A percentile compares a stretch with the other conserved stretches of the same genome.
Conservation (phyloP, 1,140 invertebrate species). For the Plutomurus gul region DNA sequence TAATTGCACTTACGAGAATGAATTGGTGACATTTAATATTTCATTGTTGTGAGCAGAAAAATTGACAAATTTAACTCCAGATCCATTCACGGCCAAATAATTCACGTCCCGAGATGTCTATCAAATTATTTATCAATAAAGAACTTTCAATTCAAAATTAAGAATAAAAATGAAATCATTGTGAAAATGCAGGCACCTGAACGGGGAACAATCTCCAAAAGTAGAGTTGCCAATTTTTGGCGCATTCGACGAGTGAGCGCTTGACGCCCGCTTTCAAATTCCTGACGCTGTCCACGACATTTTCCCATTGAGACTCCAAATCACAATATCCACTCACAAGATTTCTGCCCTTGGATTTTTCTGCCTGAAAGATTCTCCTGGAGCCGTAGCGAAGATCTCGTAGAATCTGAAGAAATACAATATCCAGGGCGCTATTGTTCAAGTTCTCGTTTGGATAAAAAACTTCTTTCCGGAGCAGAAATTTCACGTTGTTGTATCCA, state of each 20-base stretch:
- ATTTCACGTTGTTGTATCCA: neutral
- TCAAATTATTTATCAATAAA: neutral
- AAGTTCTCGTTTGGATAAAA: conserved; percentile 20
- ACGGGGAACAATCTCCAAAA: conserved; percentile 1
- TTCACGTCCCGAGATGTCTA: conserved; percentile 41
- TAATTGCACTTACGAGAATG: neutral
- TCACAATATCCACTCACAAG: neutral
- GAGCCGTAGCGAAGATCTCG: neutral
- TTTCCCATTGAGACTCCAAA: neutral
- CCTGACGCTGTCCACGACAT: neutral
- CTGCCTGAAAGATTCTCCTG: neutral
- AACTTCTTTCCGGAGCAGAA: conserved; percentile 34
- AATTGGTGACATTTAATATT: neutral
- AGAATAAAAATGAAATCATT: neutral
- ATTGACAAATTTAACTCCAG: conserved; percentile 41
- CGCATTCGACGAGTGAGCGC: neutral
- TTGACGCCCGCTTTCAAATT: neutral
- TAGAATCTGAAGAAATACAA: neutral
- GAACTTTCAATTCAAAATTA: neutral
- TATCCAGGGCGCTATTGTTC: neutral
- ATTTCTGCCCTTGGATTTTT: conserved; percentile 46
- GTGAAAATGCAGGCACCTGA: neutral
- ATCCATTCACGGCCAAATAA: conserved; percentile 39
- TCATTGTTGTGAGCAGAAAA: neutral
- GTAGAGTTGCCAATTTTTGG: conserved; percentile 34